Base-by-base conservation (phyloP, 2,797 vertebrate species). In the Cirrhinus mrigala region DNA sequence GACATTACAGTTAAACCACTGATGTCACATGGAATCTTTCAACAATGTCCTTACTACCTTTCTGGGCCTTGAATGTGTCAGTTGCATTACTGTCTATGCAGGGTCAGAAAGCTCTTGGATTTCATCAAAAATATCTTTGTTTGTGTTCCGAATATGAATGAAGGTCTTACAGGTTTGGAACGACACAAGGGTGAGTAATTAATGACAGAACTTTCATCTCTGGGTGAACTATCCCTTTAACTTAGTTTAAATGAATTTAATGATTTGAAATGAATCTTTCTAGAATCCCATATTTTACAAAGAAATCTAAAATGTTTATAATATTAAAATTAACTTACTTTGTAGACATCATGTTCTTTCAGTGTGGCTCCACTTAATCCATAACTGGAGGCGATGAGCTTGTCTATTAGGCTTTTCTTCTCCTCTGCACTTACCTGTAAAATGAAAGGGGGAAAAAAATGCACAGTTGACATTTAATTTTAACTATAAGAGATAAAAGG, bases 281-380 rank as follows among this genome's bases (percentile, higher is more conserved):
- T 60, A 74, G 8, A 6, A 22, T 9, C 3, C 33, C 12, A 6
- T 24, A 1, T 44, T 78, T 24, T 44, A 78, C 33, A 46, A 22
- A 76, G 29, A 37, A 22, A 56, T 29, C 52, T 22, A 71, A 10
- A 4, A 46, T 22, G 58, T 84, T 10, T 58, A 60, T 48, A 29
- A 71, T 33, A 15, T 44, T 46, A 44, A 9, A 62, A 62, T 33
- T 0, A 86, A 91, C 94, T 94, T 92, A 99, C 98, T 95, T 97
- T 99, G 93, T 97, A 99, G 91, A 97, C 95, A 80, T 95, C 96
- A 44, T 95, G 92, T 0, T 91, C 88, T 83, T 93, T 94, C 27
- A 94, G 84, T 20, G 92, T 96, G 89, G 16, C 0, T 64, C 81
- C 87, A 89, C 1, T 96, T 87, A 95, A 20, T 27, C 79, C 79